phyloP scores from a whole-genome alignment of 2,113 vertebrate species.

The Oreochromis spilurus region DNA sequence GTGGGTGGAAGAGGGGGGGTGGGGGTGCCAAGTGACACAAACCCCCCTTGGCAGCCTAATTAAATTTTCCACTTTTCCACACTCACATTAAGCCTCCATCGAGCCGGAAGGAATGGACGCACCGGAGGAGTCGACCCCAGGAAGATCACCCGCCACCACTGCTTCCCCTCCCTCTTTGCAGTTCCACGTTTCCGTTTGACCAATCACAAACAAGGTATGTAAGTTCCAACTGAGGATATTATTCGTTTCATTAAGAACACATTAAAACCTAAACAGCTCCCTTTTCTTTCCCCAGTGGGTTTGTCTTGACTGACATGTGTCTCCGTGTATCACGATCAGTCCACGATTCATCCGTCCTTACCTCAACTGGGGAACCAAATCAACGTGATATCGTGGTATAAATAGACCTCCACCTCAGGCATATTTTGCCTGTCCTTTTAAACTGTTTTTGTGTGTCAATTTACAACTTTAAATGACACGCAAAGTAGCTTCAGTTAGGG shows the following conservation, averaged over 20 bases:
- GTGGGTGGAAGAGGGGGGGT: background rate
- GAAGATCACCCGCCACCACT: slow-evolving; percentile 13
- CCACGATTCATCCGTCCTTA: background rate
- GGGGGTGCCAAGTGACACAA: slow-evolving; percentile 70
- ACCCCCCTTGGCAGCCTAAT: slow-evolving; percentile 78
- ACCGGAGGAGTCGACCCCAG: slow-evolving; percentile 59
- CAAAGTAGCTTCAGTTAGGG: background rate
- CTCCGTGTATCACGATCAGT: background rate
- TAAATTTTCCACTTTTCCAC: slow-evolving; percentile 79
- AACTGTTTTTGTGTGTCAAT: background rate
- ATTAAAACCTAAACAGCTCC: background rate
- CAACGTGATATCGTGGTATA: background rate
- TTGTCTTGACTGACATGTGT: background rate
- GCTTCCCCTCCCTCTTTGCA: background rate
- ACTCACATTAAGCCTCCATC: slow-evolving; percentile 71
- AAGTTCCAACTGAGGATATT: background rate
- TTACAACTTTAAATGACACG: background rate
- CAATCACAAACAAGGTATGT: background rate
- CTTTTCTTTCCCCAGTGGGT: background rate
- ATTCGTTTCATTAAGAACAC: background rate
- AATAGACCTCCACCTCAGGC: background rate
- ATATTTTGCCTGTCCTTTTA: background rate
- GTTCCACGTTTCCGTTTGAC: background rate
- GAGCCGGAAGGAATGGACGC: slow-evolving; percentile 68
- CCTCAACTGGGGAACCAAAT: background rate